These are phyloP conservation scores for Thunnus albacares DNA, from an alignment of 2,797 vertebrate species.

Conservation along the genomic window DNA sequence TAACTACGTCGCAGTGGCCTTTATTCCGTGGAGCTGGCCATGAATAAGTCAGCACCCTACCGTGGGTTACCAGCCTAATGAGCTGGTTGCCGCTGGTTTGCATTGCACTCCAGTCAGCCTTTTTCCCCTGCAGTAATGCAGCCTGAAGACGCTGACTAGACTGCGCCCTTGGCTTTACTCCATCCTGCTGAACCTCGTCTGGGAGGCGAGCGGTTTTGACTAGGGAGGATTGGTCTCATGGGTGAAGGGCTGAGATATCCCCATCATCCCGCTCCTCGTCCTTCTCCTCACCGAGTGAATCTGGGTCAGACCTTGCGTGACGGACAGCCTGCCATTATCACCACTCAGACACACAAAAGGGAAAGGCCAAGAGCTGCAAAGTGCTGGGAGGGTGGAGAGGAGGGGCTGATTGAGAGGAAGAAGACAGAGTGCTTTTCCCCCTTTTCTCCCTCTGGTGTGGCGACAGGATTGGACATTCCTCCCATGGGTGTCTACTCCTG, in stretches of 20 bases:
- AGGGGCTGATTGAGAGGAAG: constrained; percentile 51
- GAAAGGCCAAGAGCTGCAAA: constrained; percentile 64
- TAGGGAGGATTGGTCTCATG: constrained; percentile 74
- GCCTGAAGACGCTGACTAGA: constrained; percentile 9
- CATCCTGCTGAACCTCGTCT: constrained; percentile 23
- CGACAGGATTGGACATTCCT: constrained; percentile 60
- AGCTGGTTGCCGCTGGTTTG: constrained; percentile 55
- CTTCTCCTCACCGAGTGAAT: constrained; percentile 66
- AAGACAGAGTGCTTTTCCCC: constrained; percentile 61
- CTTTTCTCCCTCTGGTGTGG: constrained; percentile 47
- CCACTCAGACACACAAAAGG: constrained; percentile 75
- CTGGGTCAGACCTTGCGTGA: constrained; percentile 85
- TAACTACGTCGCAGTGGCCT: constrained; percentile 51
- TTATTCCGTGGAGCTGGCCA: constrained; percentile 31
- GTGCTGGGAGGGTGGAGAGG: constrained; percentile 52
- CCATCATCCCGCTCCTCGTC: constrained; percentile 43
- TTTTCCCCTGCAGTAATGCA: constrained; percentile 10
- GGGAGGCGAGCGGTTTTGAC: constrained; percentile 78
- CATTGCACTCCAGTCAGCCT: constrained; percentile 11
- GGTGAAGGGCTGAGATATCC: constrained; percentile 83
- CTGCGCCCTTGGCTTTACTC: constrained; percentile 28
- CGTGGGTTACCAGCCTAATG: constrained; percentile 54
- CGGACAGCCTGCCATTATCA: constrained; percentile 82
- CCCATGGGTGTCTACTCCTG: constrained; percentile 66
- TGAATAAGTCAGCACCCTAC: constrained; percentile 49